Percentiles rank a stretch among this genome's conserved stretches.
Conservation (phyloP, 2,113 vertebrate genomes). For the Clarias batrachus region DNA sequence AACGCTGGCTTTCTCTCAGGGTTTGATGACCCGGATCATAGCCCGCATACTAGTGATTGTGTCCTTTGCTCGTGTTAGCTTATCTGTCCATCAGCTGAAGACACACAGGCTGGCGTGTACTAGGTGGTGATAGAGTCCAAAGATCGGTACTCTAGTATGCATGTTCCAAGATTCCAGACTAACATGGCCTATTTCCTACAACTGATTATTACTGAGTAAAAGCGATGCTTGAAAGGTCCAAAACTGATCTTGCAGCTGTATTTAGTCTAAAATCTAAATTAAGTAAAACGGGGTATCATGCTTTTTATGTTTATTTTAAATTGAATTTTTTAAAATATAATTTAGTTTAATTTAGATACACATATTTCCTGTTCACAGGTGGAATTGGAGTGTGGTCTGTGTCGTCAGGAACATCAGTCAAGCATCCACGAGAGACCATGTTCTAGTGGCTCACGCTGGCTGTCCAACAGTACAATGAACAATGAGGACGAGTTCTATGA, state of each 20-base stretch:
- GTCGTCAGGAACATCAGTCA: constrained; percentile 26
- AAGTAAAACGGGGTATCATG: neutral
- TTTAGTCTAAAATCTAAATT: neutral
- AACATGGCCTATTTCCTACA: neutral
- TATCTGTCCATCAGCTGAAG: constrained; percentile 26
- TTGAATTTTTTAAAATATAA: too few species aligned
- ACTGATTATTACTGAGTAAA: neutral
- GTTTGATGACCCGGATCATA: constrained; percentile 5
- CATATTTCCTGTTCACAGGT: constrained; percentile 22
- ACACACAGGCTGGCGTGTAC: constrained; percentile 11
- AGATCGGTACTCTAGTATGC: constrained; percentile 25
- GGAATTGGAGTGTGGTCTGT: neutral
- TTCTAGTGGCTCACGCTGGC: constrained; percentile 61
- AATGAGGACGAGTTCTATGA: constrained; percentile 97
- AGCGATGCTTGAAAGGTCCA: neutral
- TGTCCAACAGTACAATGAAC: constrained; percentile 80
- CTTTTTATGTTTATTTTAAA: neutral
- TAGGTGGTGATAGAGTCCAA: constrained; percentile 9
- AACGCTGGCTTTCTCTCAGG: neutral
- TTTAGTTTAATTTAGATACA: neutral
- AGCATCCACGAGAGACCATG: constrained; percentile 63
- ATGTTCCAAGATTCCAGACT: neutral
- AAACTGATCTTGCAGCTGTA: neutral
- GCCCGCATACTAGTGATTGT: neutral
- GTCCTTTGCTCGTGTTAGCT: constrained; percentile 6